Base-by-base conservation (phyloP, 2,888 invertebrate species). In the Diadegma fenestrale region DNA sequence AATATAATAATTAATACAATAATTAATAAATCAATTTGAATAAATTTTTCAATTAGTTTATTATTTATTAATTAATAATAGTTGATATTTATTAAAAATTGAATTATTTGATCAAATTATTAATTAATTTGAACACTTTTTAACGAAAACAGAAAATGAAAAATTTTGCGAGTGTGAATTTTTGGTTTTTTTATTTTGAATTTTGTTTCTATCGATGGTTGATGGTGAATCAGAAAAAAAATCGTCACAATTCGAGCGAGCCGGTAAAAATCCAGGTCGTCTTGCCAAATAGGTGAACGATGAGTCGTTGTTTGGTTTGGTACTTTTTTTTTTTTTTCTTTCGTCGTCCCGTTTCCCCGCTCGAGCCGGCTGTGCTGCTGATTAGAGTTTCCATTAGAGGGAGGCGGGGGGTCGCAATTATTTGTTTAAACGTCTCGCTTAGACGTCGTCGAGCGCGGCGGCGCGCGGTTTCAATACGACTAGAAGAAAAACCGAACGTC, bases 231-330 rank as follows among this genome's bases (percentile, higher is more conserved):
- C 69, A 79, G 78, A 78, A 54, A 45, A 78, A 72, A 51, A 54
- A 22, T n/a, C 58, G 19, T 58, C 51, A 63, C 58, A 63, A 63
- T 79, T 71, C 48, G 61, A 63, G 54, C 30, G 10, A 43, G 37
- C 30, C 51, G n/a, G 45, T 26, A 63, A 82, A 82, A 82, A 82
- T 82, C 54, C 71, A 77, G 82, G 82, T 78, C 82, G 66, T 66
- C 66, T 43, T 64, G 72, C 77, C 82, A 72, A 82, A 77, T 64
- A 72, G n/a, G 77, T 54, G 64, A 66, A 48, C 71, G 58, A 71
- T 82, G 77, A 77, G 58, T 58, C 45, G 58, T 63, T 48, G 43
- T 61, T 69, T 69, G 8, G 8, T 78, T 61, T 30, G 43, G 19
- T 58, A n/a, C n/a, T 54, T 64, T 61, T 0, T 37, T 68, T 77